Conservation (phyloP, 2,113 vertebrate species). For the Brachyistius frenatus region DNA sequence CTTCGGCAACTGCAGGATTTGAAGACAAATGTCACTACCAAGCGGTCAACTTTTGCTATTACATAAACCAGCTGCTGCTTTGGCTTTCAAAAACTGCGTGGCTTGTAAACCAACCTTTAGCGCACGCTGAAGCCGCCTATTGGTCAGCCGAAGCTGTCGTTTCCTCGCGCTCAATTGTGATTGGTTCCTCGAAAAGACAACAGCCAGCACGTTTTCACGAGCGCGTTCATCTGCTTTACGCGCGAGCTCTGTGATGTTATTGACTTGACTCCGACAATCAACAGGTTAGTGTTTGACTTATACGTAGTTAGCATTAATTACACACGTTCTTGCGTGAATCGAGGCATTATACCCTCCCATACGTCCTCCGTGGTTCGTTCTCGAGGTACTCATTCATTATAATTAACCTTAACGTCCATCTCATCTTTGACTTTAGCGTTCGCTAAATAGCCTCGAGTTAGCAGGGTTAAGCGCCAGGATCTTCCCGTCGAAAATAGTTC, state of each 20-base stretch:
- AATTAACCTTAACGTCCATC: neutral
- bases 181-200: conserved; percentile 30
- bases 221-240: conserved; percentile 5
- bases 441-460: conserved; percentile 57
- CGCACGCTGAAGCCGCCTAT: conserved; percentile 22
- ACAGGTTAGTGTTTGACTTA: conserved; percentile 63
- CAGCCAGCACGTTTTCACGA: neutral
- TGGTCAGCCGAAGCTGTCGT: conserved; percentile 27
- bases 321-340: neutral
- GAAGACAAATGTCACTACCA: conserved; percentile 45
- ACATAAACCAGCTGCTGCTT: neutral
- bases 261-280: conserved; percentile 54
- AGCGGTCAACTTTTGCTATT: conserved; percentile 22
- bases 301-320: neutral
- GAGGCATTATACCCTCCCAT: neutral
- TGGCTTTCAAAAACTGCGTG: neutral
- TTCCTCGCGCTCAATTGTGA: conserved; percentile 7
- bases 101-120: conserved; percentile 55
- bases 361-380: neutral
- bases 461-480: conserved; percentile 9
- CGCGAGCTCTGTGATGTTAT: conserved; percentile 10
- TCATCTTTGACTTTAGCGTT: conserved; percentile 16
- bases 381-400: neutral
- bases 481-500: neutral
- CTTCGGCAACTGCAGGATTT: neutral